A percentile compares a stretch with the other conserved stretches of the same genome.
Evolutionary conservation across 2,888 invertebrate species (phyloP).

Genomic region (Troilus luridus): DNA sequence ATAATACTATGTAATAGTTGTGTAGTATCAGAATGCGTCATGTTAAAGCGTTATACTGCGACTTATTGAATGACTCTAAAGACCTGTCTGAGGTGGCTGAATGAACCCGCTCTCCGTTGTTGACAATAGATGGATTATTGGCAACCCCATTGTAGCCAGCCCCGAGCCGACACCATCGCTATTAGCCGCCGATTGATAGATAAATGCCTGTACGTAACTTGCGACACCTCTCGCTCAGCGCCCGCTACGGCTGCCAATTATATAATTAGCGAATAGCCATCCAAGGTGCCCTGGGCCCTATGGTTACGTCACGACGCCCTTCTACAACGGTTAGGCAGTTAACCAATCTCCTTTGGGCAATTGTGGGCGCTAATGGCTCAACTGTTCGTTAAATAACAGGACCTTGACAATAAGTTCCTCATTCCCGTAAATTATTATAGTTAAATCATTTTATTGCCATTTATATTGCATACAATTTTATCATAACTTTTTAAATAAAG

Average conservation of each 20-base stretch:
- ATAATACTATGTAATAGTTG: too few species aligned
- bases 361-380: not conserved
- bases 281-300: not conserved
- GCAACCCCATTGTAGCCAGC: not conserved
- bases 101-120: not conserved
- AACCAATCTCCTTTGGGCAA: not conserved
- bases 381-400: not conserved
- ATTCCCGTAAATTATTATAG: not conserved
- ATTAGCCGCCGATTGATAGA: slow-evolving; percentile 26
- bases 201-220: not conserved
- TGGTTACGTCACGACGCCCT: not conserved
- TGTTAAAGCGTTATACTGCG: not conserved
- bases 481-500: too few species aligned
- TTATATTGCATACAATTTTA: too few species aligned
- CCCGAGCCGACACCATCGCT: not conserved
- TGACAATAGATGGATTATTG: not conserved
- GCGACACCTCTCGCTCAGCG: not conserved
- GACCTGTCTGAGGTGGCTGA: not conserved
- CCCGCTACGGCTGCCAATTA: not conserved
- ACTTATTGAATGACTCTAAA: not conserved
- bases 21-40: not conserved
- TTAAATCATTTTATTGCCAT: not conserved
- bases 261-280: not conserved
- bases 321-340: not conserved
- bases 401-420: not conserved